Evolutionary conservation across 2,888 invertebrate genomes (phyloP).

Genomic region (Agapetus fuscipes): DNA sequence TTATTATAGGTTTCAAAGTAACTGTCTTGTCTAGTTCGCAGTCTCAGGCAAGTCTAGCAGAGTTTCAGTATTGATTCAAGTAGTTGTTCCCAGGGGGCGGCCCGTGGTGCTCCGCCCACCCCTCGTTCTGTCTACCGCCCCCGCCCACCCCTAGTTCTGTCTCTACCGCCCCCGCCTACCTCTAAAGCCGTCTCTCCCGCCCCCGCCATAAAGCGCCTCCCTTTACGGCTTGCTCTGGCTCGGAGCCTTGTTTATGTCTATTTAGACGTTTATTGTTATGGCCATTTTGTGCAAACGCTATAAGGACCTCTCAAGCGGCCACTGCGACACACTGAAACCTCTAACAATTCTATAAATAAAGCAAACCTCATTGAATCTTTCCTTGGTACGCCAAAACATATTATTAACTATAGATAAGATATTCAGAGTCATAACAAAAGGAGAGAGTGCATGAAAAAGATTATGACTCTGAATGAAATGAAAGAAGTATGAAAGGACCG

Average conservation of each 20-base stretch:
- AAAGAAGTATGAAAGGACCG: too few species aligned
- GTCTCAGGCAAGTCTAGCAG: not conserved
- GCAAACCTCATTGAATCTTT: too few species aligned
- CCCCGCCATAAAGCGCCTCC: constrained; percentile 21
- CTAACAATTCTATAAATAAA: too few species aligned
- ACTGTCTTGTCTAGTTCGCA: not conserved
- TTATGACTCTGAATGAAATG: too few species aligned
- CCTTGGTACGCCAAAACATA: too few species aligned
- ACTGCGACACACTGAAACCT: too few species aligned
- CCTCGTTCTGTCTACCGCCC: not conserved
- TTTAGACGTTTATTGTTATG: constrained; percentile 23
- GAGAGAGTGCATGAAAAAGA: too few species aligned
- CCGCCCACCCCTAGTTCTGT: constrained; percentile 1
- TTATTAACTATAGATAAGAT: too few species aligned
- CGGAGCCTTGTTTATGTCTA: constrained; percentile 22
- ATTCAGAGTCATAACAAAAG: too few species aligned
- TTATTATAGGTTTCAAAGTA: too few species aligned
- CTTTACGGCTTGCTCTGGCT: constrained; percentile 19
- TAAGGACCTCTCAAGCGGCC: constrained; percentile 7
- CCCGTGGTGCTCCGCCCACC: too few species aligned
- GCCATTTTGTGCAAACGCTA: constrained; percentile 19
- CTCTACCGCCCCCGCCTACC: constrained; percentile 1
- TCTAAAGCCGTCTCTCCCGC: constrained; percentile 20
- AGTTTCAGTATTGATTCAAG: not conserved
- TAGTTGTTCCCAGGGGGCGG: too few species aligned